Conservation (phyloP, 1,140 invertebrate species). For the Bombus vancouverensis region DNA sequence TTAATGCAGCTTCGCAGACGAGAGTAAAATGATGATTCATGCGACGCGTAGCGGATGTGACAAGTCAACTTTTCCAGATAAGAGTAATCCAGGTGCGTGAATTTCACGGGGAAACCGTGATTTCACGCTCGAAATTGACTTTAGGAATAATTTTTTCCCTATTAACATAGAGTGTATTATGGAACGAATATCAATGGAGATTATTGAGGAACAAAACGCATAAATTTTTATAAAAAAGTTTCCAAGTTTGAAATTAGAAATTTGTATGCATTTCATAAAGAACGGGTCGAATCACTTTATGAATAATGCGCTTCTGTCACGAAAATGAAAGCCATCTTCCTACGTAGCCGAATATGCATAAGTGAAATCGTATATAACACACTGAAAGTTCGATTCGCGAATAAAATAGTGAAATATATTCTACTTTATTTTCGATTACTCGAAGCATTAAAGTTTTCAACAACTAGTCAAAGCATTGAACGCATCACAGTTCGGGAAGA, state of each 20-base stretch:
- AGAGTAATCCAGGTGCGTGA: background rate
- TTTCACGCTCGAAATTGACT: background rate
- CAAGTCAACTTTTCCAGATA: slow-evolving; percentile 25
- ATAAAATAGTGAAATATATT: background rate
- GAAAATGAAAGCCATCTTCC: background rate
- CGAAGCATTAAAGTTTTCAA: background rate
- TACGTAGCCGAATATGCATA: background rate
- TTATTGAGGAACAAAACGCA: too few relatives aligned
- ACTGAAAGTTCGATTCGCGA: too few relatives aligned
- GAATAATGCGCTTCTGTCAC: background rate
- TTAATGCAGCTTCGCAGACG: slow-evolving; percentile 17
- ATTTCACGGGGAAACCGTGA: background rate
- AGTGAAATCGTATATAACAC: too few relatives aligned
- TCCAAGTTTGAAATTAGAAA: background rate
- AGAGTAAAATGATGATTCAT: slow-evolving; percentile 7
- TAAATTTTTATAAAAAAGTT: too few relatives aligned
- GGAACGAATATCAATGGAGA: too few relatives aligned
- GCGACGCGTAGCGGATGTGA: background rate
- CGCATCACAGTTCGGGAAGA: too few relatives aligned
- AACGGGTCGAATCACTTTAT: background rate
- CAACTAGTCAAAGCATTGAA: background rate
- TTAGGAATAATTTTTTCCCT: too few relatives aligned
- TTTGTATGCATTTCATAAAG: background rate
- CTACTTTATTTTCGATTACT: background rate
- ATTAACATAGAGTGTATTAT: too few relatives aligned